phyloP scores from a whole-genome alignment of 2,888 invertebrate species.

The Ypsolopha scabrella region DNA sequence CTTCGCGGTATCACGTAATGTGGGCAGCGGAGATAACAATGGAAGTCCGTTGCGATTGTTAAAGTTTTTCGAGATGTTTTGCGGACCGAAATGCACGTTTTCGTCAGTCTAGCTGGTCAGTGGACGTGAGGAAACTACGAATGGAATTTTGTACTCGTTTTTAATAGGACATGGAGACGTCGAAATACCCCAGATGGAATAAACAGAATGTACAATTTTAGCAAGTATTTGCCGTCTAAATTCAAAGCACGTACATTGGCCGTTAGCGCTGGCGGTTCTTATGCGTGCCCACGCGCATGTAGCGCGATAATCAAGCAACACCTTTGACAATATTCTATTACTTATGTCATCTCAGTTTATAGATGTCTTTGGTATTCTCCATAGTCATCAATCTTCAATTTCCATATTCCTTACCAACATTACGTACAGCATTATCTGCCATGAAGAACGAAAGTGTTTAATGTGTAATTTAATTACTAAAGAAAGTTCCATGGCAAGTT shows the following conservation, averaged over 20 bases:
- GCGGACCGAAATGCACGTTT: constrained; percentile 1
- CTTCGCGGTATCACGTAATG: constrained; percentile 44
- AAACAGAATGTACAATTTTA: not conserved
- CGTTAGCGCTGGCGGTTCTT: constrained; percentile 37
- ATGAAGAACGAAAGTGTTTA: not conserved
- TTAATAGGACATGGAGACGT: not conserved
- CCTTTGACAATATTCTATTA: not conserved
- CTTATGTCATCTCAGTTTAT: not conserved
- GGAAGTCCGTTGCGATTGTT: constrained; percentile 13
- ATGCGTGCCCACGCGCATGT: constrained; percentile 38
- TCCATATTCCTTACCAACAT: not conserved
- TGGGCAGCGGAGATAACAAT: constrained; percentile 19
- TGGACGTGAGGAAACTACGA: not conserved
- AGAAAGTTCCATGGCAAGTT: not conserved
- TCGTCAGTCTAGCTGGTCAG: not conserved
- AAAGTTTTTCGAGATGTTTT: constrained; percentile 11
- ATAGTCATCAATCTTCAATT: not conserved
- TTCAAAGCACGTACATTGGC: constrained; percentile 36
- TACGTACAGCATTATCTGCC: not conserved
- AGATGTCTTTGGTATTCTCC: not conserved
- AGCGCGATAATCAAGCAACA: not conserved
- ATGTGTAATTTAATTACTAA: not conserved
- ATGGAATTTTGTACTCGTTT: not conserved
- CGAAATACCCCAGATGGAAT: not conserved
- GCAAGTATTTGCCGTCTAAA: constrained; percentile 9